These are phyloP conservation scores for Entelurus aequoreus DNA, from an alignment of 2,113 vertebrate genomes.

Conservation along the genomic window DNA sequence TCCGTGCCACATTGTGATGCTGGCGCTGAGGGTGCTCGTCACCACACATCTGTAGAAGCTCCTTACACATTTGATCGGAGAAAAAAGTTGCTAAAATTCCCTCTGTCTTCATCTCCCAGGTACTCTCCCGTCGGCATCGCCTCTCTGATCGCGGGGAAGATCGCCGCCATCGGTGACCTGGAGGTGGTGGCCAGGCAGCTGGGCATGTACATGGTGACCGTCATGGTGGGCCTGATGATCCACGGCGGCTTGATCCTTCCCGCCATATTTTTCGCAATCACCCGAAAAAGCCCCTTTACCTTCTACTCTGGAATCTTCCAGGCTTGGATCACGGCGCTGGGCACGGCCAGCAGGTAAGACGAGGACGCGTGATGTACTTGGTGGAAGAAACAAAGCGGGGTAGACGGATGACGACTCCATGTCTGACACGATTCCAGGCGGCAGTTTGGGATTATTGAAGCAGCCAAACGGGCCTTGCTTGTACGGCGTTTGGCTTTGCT, in stretches of 20 bases:
- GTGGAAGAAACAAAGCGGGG: too few species aligned
- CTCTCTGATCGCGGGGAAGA: slow-evolving; percentile 80
- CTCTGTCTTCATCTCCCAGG: slow-evolving; percentile 45
- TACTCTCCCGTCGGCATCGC: slow-evolving; percentile 80
- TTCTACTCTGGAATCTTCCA: slow-evolving; percentile 82
- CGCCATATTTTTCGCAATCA: slow-evolving; percentile 73
- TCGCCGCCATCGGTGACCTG: slow-evolving; percentile 77
- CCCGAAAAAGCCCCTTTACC: slow-evolving; percentile 73
- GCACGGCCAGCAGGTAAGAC: slow-evolving; percentile 78
- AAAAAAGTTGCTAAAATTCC: background rate
- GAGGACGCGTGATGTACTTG: too few species aligned
- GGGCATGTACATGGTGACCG: slow-evolving; percentile 83
- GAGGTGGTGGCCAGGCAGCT: slow-evolving; percentile 77
- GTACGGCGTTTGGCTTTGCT: slow-evolving; percentile 19
- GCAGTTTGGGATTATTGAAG: background rate
- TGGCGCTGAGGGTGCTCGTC: too few species aligned
- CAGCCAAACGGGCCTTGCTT: slow-evolving; percentile 34
- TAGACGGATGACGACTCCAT: slow-evolving; percentile 8
- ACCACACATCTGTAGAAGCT: too few species aligned
- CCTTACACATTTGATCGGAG: too few species aligned
- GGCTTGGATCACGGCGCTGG: slow-evolving; percentile 82
- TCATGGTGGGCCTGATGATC: slow-evolving; percentile 77
- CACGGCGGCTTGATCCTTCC: slow-evolving; percentile 79
- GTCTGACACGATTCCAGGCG: slow-evolving; percentile 35
- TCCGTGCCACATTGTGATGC: too few species aligned